Evolutionary conservation across 1,140 invertebrate genomes (phyloP).

Genomic region (Chironomus striatipennis): DNA sequence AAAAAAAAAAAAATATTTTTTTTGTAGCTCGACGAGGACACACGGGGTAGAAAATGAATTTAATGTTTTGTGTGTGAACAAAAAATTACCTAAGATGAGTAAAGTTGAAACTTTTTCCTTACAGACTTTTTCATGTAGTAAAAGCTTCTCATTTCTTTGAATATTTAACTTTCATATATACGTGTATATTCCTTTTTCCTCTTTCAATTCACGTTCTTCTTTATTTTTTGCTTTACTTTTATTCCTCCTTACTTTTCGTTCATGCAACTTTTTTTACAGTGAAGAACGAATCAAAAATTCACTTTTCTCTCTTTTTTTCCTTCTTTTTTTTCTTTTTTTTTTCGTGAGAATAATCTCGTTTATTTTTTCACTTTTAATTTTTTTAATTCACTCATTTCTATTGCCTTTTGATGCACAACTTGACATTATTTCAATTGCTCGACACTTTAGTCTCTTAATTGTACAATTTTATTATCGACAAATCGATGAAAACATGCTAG

Average conservation of each 20-base stretch:
- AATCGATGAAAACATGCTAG: neutral
- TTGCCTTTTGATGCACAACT: neutral
- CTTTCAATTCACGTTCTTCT: neutral
- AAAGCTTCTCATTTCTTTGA: conserved; percentile 12
- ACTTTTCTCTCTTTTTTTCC: neutral
- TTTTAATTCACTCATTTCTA: conserved; percentile 5
- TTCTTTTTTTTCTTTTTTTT: neutral
- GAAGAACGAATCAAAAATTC: neutral
- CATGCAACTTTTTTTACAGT: neutral
- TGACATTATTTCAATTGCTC: neutral
- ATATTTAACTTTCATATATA: neutral
- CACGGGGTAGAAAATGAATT: too few relatives aligned
- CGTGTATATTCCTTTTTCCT: neutral
- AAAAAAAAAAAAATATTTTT: too few relatives aligned
- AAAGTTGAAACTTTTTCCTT: conserved; percentile 18
- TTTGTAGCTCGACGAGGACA: too few relatives aligned
- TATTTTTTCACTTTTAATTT: neutral
- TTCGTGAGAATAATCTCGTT: neutral
- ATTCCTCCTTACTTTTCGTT: neutral
- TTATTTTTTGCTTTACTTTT: neutral
- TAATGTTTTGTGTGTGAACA: too few relatives aligned
- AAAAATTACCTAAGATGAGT: conserved; percentile 19
- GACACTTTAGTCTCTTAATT: neutral
- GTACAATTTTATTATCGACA: neutral
- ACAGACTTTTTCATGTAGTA: conserved; percentile 18